Evolutionary conservation across 2,113 vertebrate species (phyloP).

Genomic region (Apaloderma vittatum): DNA sequence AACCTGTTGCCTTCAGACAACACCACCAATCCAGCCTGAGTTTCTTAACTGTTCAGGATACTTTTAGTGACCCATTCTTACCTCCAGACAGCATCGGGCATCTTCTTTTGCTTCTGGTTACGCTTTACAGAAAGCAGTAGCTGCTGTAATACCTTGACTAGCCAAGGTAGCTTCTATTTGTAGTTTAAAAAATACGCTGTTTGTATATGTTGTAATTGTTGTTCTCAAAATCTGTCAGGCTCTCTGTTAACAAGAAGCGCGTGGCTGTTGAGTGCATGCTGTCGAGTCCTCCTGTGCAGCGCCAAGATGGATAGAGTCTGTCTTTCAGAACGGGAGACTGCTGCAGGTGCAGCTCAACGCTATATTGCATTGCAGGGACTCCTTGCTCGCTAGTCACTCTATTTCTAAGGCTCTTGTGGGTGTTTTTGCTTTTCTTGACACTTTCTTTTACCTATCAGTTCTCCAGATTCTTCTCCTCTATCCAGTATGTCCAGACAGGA

Average conservation of each 20-base stretch:
- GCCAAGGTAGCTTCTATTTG: background rate
- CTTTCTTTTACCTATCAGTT: background rate
- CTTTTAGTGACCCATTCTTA: background rate
- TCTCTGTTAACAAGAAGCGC: background rate
- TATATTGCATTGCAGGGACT: background rate
- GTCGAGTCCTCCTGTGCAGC: fast-evolving
- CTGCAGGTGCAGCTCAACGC: background rate
- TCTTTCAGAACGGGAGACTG: background rate
- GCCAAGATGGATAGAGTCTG: background rate
- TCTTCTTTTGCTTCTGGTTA: background rate
- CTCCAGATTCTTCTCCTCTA: background rate
- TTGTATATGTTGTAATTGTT: background rate
- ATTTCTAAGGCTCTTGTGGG: background rate
- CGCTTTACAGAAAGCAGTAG: background rate
- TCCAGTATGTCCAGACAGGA: background rate
- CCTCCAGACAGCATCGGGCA: background rate
- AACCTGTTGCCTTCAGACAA: background rate
- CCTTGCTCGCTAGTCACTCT: background rate
- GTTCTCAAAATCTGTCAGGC: background rate
- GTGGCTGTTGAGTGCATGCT: fast-evolving
- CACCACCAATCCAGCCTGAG: background rate
- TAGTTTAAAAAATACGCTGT: background rate
- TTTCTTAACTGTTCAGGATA: background rate
- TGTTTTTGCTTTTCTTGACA: background rate
- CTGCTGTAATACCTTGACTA: background rate